These are phyloP conservation scores for Erebia palarica DNA, from an alignment of 2,888 invertebrate species.

Conservation along the genomic window DNA sequence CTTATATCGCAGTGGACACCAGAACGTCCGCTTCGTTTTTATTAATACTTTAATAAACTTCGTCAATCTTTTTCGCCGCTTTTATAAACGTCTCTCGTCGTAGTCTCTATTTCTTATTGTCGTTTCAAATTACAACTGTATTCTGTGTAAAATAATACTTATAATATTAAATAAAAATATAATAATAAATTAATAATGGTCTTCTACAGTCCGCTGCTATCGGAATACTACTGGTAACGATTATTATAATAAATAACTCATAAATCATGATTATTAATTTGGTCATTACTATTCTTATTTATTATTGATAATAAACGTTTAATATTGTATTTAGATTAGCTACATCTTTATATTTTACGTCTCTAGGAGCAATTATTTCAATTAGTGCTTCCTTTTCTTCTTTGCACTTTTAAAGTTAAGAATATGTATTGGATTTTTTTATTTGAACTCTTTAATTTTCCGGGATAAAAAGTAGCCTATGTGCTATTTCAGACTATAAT, in stretches of 20 bases:
- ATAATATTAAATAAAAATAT: constrained; percentile 49
- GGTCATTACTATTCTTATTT: constrained; percentile 48
- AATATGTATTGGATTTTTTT: constrained; percentile 27
- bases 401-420: constrained; percentile 40
- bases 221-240: constrained; percentile 89
- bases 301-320: constrained; percentile 40
- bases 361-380: constrained; percentile 41
- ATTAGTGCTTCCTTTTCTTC: constrained; percentile 40
- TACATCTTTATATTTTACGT: constrained; percentile 29
- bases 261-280: constrained; percentile 57
- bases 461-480: too few species aligned
- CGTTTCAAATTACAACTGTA: constrained; percentile 35
- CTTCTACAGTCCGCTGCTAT: constrained; percentile 88
- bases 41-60: constrained; percentile 30
- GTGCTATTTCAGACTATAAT: too few species aligned
- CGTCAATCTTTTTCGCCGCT: constrained; percentile 27
- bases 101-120: constrained; percentile 35
- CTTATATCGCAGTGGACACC: constrained; percentile 30
- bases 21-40: constrained; percentile 32
- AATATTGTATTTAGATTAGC: constrained; percentile 39
- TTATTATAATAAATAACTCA: constrained; percentile 61
- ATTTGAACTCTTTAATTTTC: too few species aligned
- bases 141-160: constrained; percentile 30
- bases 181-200: constrained; percentile 56
- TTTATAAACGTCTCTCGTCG: constrained; percentile 25